These are phyloP conservation scores for Trachelus stipa DNA, from an alignment of 2,888 invertebrate genomes.

Conservation along the genomic window DNA sequence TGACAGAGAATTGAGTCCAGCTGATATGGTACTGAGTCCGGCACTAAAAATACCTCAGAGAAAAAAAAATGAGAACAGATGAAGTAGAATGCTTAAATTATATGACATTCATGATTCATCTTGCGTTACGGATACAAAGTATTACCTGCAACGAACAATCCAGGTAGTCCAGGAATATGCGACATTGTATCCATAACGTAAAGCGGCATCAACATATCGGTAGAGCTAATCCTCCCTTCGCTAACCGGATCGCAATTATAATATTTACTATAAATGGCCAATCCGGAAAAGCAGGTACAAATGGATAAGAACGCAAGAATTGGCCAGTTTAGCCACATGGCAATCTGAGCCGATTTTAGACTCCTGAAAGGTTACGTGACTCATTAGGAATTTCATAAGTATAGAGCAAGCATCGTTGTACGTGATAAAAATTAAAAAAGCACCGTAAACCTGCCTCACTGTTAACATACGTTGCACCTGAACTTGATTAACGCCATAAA, in stretches of 20 bases:
- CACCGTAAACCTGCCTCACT: conserved; percentile 66
- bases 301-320: conserved; percentile 80
- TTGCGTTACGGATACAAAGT: not conserved
- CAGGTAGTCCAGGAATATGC: conserved; percentile 82
- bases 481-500: conserved; percentile 91
- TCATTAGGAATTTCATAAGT: not conserved
- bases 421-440: conserved; percentile 11
- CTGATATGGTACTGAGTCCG: conserved; percentile 91
- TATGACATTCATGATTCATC: not conserved
- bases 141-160: conserved; percentile 84
- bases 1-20: conserved; percentile 89
- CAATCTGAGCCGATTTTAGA: conserved; percentile 76
- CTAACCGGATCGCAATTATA: conserved; percentile 83
- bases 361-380: conserved; percentile 59
- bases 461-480: conserved; percentile 82
- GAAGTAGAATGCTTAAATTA: not conserved
- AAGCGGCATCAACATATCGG: conserved; percentile 85
- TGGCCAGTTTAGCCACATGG: conserved; percentile 86
- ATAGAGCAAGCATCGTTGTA: not conserved
- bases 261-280: conserved; percentile 88
- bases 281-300: conserved; percentile 74
- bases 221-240: conserved; percentile 72
- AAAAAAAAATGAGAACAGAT: not conserved
- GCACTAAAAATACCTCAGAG: conserved; percentile 84
- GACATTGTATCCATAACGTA: conserved; percentile 83